Base-by-base conservation (phyloP, 2,888 invertebrate species). In the Leptinotarsa haldemani region DNA sequence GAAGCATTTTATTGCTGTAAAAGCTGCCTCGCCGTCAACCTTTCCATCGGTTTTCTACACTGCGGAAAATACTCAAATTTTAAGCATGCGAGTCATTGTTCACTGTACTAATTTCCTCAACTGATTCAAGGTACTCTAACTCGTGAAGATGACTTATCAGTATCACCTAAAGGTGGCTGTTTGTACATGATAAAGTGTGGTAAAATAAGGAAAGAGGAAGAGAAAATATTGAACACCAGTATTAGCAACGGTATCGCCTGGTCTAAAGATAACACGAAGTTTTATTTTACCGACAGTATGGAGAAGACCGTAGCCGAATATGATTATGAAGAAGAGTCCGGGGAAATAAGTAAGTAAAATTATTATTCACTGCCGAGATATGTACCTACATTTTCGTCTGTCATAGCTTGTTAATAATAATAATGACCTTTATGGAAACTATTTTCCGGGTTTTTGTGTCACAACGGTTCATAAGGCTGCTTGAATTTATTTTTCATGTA, bases 191-290 rank as follows among this genome's bases (percentile, higher is more conserved):
- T 74, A 50, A n/a, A n/a, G 12, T 53, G 61, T 13, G 47, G 52
- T 9, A 69, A 73, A 25, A 69, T 70, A 30, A 79, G 16, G 15
- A 56, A 70, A 22, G 61, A 48, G 20, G 70, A 71, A 40, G 74
- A 73, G 53, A 79, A 80, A 75, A 75, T 82, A 64, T 18, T 81
- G 0, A 84, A 86, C 3, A 90, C 92, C 22, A 88, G 90, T 13
- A 89, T 94, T 16, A 94, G 94, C 40, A 95, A 95, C 82, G 95
- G 95, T 4, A 85, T 95, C 3, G 91, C 92, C 0, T 95, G 95
- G 95, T 92, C 90, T 2, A 82, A 86, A 0, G 91, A 93, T 82
- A 90, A 90, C 80, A 90, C 90, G 74, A 90, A 89, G 74, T 92
- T 95, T 90, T 95, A 93, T 86, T 94, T 92, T 84, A 93, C 94